These are phyloP conservation scores for Phoeniculus purpureus DNA, from an alignment of 2,797 vertebrate genomes.

Conservation along the genomic window DNA sequence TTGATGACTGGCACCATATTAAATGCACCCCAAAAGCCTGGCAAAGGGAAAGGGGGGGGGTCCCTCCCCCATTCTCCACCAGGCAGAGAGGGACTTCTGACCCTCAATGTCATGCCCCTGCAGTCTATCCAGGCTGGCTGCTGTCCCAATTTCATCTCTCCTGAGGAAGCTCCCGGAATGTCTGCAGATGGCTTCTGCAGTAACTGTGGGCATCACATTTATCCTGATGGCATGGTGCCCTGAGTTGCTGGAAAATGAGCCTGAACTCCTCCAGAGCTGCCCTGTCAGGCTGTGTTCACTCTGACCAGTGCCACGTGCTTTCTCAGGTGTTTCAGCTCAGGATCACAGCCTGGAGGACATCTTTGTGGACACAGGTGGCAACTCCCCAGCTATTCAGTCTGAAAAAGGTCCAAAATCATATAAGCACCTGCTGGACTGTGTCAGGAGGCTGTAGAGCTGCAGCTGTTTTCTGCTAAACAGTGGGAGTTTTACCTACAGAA, in stretches of 20 bases:
- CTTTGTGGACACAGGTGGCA: not conserved
- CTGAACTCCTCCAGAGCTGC: not conserved
- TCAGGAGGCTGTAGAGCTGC: not conserved
- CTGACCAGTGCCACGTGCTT: not conserved
- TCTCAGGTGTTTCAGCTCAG: not conserved
- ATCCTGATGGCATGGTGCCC: not conserved
- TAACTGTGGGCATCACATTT: not conserved
- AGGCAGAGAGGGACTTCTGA: not conserved
- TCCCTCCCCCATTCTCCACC: rapidly evolving
- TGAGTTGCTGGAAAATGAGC: not conserved
- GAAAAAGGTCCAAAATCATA: not conserved
- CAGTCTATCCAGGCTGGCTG: not conserved
- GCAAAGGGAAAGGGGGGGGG: not conserved
- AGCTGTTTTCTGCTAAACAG: not conserved
- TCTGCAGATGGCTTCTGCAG: not conserved
- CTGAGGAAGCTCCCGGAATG: not conserved
- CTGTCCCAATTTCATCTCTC: not conserved
- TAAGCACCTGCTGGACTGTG: not conserved
- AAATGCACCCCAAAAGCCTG: too few relatives aligned
- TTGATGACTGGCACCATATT: not conserved
- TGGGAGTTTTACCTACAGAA: not conserved
- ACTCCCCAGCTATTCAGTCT: not conserved
- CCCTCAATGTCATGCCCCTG: not conserved
- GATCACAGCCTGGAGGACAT: not conserved
- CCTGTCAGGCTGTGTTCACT: rapidly evolving